Conservation (phyloP, 2,888 invertebrate species). For the Chymomyza amoena region DNA sequence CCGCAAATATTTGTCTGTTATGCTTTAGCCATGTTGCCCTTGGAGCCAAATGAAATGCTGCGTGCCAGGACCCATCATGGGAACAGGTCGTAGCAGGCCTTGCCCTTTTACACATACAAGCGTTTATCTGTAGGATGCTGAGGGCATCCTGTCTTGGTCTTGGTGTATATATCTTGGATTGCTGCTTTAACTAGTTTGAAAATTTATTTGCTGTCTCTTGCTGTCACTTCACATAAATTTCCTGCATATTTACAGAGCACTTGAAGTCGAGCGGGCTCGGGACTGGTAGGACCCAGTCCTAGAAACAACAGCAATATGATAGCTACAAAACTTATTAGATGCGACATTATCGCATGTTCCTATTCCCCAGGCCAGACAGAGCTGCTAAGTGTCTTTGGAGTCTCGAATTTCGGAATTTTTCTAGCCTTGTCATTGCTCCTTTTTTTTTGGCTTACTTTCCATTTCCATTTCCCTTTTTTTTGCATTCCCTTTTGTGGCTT, state of each 20-base stretch:
- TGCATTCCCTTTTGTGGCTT: constrained; percentile 9
- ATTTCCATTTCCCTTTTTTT: neutral
- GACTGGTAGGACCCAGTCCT: neutral
- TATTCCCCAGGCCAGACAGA: neutral
- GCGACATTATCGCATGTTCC: neutral
- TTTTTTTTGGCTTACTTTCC: constrained; percentile 13
- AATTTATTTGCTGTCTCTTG: constrained; percentile 1
- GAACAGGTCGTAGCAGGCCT: neutral
- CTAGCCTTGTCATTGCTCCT: constrained; percentile 25
- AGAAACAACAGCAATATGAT: neutral
- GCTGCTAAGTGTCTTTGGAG: neutral
- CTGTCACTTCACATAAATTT: constrained; percentile 1
- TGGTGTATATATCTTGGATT: neutral
- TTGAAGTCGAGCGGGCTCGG: neutral
- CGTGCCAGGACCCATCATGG: neutral
- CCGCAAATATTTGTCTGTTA: neutral
- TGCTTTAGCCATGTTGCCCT: neutral
- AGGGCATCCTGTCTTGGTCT: neutral
- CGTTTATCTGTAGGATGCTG: neutral
- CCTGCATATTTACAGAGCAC: constrained; percentile 10
- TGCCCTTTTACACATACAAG: neutral
- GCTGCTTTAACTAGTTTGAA: neutral
- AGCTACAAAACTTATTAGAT: neutral
- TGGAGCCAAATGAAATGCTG: neutral
- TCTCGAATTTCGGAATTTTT: constrained; percentile 11